Conservation (phyloP, 35 echinoderm and acorn worm species). For the Patiria miniata region DNA sequence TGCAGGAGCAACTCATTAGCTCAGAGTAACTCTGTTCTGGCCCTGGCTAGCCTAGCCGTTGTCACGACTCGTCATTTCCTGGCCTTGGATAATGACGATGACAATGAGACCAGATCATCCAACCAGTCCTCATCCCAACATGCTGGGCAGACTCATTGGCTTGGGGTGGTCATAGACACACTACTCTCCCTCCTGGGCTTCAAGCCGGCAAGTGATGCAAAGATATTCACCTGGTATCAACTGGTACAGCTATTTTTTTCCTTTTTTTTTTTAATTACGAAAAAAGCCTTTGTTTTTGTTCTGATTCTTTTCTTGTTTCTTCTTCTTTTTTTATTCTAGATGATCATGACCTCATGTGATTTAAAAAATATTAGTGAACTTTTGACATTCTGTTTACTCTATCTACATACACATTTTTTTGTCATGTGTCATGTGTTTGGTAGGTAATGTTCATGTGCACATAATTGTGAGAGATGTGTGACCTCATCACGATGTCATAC, state of each 20-base stretch:
- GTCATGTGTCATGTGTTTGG: too few relatives aligned
- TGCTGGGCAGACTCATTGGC: slow-evolving; percentile 22
- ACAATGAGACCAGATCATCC: neutral
- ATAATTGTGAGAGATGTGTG: too few relatives aligned
- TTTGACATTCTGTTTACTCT: too few relatives aligned
- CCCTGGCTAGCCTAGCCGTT: slow-evolving; percentile 13
- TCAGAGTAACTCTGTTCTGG: slow-evolving; percentile 34
- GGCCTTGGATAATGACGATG: slow-evolving; percentile 9
- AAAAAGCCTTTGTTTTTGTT: neutral
- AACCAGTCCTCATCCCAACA: slow-evolving; percentile 24
- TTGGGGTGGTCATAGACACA: slow-evolving; percentile 29
- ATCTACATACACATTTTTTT: too few relatives aligned
- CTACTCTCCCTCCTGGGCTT: neutral
- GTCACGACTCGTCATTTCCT: slow-evolving; percentile 35
- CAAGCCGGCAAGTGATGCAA: neutral
- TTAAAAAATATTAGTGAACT: too few relatives aligned
- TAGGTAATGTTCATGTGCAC: too few relatives aligned
- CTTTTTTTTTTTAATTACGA: neutral
- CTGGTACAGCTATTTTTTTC: neutral
- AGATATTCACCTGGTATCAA: slow-evolving; percentile 40
- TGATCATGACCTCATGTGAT: too few relatives aligned
- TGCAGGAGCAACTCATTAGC: slow-evolving; percentile 26
- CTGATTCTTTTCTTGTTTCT: too few relatives aligned
- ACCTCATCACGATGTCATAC: too few relatives aligned
- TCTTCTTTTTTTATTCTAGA: too few relatives aligned